These are phyloP conservation scores for Heliopora coerulea DNA, from an alignment of 92 coral and sea anemone genomes.

Conservation along the genomic window DNA sequence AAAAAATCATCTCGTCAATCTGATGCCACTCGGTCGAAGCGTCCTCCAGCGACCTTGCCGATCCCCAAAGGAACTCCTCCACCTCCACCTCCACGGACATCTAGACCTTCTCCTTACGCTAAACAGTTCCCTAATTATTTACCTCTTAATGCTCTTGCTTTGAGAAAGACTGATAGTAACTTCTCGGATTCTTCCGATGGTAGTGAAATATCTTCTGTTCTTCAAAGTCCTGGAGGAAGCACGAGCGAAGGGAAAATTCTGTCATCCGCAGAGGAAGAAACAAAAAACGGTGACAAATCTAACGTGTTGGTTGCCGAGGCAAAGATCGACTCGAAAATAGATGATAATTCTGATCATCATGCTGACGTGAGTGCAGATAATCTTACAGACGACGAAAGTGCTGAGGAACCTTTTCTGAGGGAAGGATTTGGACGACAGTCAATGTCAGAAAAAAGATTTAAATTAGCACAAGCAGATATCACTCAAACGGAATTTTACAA, in stretches of 20 bases:
- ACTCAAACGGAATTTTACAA: slow-evolving; percentile 76
- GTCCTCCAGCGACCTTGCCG: slow-evolving; percentile 40
- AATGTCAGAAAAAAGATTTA: slow-evolving; percentile 94
- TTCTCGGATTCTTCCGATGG: slow-evolving; percentile 29
- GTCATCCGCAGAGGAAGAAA: slow-evolving; percentile 17
- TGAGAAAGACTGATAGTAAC: slow-evolving; percentile 15
- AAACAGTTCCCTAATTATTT: slow-evolving; percentile 40
- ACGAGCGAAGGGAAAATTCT: slow-evolving; percentile 28
- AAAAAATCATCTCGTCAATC: slow-evolving; percentile 1
- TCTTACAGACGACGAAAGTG: slow-evolving; percentile 31
- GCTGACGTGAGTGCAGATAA: neutral
- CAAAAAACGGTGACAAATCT: slow-evolving; percentile 4
- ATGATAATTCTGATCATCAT: slow-evolving; percentile 2
- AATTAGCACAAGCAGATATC: slow-evolving; percentile 73
- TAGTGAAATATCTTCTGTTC: slow-evolving; percentile 24
- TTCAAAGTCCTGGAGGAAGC: slow-evolving; percentile 25
- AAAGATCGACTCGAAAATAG: slow-evolving; percentile 1
- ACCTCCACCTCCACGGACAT: slow-evolving; percentile 86
- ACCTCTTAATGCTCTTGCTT: neutral
- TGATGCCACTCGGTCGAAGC: slow-evolving; percentile 38
- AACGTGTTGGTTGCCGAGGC: slow-evolving; percentile 1
- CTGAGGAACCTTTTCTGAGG: slow-evolving; percentile 70
- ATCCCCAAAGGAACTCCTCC: slow-evolving; percentile 60
- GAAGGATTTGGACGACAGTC: slow-evolving; percentile 95
- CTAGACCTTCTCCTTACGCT: slow-evolving; percentile 40